Base-by-base conservation (phyloP, 2,888 invertebrate species). In the Aphodius sticticus region DNA sequence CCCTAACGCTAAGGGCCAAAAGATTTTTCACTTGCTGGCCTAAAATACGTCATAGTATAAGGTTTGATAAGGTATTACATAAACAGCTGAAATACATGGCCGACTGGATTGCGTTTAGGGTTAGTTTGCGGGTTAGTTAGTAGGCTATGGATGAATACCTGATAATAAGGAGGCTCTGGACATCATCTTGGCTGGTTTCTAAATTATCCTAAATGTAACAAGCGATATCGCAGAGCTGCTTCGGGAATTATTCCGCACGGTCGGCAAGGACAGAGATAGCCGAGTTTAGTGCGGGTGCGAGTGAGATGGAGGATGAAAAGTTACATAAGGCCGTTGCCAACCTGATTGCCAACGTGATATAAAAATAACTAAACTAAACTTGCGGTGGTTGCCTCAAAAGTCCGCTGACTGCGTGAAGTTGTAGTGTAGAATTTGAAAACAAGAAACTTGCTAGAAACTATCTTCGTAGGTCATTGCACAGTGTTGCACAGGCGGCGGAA, bases 101-200 rank as follows among this genome's bases (percentile, higher is more conserved):
- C 26, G 69, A 26, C 76, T 16, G 16, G 69, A 53, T n/a, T 72
- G 36, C 7, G 38, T 76, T 16, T 69, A n/a, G 12, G 76, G 35
- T 16, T 35, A 69, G 12, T 69, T 16, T 15, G 69, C 15, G 14
- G 72, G n/a, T 35, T 26, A n/a, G 53, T 26, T 53, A 36, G 53
- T 77, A 70, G 71, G 16, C 9, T 71, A 16, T n/a, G 14, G 35
- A 38, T 71, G 53, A 69, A 15, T 78, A 81, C 81, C 81, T 81
- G 81, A 77, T 71, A 78, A 71, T 37, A 81, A 75, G 16, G 78
- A 74, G 37, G 78, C 78, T 69, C 81, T 81, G 76, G 81, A 81
- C 79, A 81, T 77, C 81, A 81, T 81, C n/a, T 78, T 79, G 37
- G 26, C 0, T 26, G 35, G 14, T 26, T 38, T 35, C 76, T 70